Base-by-base conservation (phyloP, 2,888 invertebrate genomes). In the Tachina fera region DNA sequence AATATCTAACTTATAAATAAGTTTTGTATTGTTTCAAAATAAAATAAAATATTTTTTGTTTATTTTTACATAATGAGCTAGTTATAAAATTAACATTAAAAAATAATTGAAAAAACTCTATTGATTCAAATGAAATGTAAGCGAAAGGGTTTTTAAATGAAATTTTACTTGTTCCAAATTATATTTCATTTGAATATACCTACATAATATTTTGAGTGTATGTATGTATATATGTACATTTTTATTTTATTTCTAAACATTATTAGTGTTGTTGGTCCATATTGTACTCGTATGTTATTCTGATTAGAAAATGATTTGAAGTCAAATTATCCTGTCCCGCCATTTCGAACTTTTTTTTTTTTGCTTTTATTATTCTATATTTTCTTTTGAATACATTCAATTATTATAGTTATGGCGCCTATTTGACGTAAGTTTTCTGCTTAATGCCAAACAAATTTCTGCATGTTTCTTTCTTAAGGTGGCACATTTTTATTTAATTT, bases 371-470 rank as follows among this genome's bases (percentile, higher is more conserved):
- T 71, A n/a, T 65, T 68, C 31, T 53, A 16, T 41, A 45, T 68
- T 77, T 63, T 51, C n/a, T 16, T 65, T 47, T 22, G 16, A 86
- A 80, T 72, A 87, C 71, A 83, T 84, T 87, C 78, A 80, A 85
- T 68, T 85, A 83, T 84, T 87, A 87, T 87, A 87, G 84, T 87
- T 87, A 82, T 86, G 88, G 88, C 88, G 88, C 88, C 88, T 87
- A 88, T 87, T 88, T 87, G 88, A 87, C 88, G 88, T 87, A 87
- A 87, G 86, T 86, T 84, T 87, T 61, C 71, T 72, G 80, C 58
- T 70, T 60, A 51, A 60, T 74, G 53, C 10, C 47, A 45, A 72
- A 67, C 65, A 53, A 65, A 58, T 19, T 31, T 49, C 13, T 75
- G 31, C 53, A n/a, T 11, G 14, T 53, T 63, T 65, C 11, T 47